Conservation (phyloP, 1,140 invertebrate species). For the Tyrophagus putrescentiae region DNA sequence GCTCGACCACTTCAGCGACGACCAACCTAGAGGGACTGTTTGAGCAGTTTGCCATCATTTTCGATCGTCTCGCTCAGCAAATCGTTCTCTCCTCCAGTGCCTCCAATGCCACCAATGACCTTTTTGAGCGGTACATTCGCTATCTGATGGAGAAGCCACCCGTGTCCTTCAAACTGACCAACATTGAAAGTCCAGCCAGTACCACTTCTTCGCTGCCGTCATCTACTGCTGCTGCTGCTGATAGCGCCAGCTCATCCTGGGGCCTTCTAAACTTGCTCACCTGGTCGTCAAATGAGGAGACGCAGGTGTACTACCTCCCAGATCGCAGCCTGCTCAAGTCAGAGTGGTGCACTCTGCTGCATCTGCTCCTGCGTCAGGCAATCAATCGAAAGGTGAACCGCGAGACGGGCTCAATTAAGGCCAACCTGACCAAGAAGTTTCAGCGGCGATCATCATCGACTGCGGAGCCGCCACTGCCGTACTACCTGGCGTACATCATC, state of each 20-base stretch:
- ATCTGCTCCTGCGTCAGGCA: constrained; percentile 14
- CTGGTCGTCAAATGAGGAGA: not conserved
- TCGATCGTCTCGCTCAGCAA: constrained; percentile 15
- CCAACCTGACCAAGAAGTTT: not conserved
- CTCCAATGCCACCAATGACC: not conserved
- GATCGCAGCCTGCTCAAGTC: constrained; percentile 8
- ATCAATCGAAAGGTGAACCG: not conserved
- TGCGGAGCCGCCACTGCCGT: not conserved
- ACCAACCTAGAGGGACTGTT: constrained; percentile 16
- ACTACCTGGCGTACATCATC: not conserved
- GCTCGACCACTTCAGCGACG: not conserved
- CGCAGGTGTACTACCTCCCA: not conserved
- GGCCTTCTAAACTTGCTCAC: not conserved
- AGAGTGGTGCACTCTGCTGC: constrained; percentile 20
- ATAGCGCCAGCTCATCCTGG: not conserved
- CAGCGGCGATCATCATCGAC: not conserved
- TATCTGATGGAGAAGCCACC: not conserved
- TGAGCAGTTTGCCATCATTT: constrained; percentile 14
- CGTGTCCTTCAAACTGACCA: not conserved
- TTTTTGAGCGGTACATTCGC: not conserved
- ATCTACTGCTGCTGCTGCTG: not conserved
- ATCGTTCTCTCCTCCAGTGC: not conserved
- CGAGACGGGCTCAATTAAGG: not conserved
- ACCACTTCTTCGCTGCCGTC: not conserved
- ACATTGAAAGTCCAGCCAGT: not conserved